These are phyloP conservation scores for Creontiades dilutus DNA, from an alignment of 2,888 invertebrate species.

Conservation along the genomic window DNA sequence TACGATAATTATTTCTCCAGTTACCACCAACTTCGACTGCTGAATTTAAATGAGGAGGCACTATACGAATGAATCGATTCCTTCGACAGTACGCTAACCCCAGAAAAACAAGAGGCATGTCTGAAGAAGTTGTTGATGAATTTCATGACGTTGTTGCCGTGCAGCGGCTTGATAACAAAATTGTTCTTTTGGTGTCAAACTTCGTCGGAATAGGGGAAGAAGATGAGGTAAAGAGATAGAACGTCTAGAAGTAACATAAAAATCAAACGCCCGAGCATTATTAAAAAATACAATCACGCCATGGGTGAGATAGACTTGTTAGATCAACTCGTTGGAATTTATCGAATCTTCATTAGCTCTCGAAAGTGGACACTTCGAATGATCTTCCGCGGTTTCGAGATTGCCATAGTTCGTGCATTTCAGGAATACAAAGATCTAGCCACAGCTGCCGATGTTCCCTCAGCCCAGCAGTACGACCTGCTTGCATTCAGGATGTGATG, in stretches of 20 bases:
- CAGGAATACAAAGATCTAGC: slow-evolving; percentile 71
- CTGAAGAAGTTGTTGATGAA: slow-evolving; percentile 73
- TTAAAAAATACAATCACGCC: slow-evolving; percentile 73
- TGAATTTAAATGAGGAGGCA: slow-evolving; percentile 71
- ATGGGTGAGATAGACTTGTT: slow-evolving; percentile 74
- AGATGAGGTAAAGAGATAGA: slow-evolving; percentile 59
- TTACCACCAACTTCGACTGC: too few relatives aligned
- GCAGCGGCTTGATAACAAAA: slow-evolving; percentile 75
- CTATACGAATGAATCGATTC: slow-evolving; percentile 73
- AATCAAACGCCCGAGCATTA: slow-evolving; percentile 74
- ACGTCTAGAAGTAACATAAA: slow-evolving; percentile 66
- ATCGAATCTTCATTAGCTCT: slow-evolving; percentile 72
- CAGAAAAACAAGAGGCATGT: slow-evolving; percentile 70
- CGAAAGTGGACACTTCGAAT: slow-evolving; percentile 74
- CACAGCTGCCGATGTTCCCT: slow-evolving; percentile 44
- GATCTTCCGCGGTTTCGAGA: slow-evolving; percentile 66
- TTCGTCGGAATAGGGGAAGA: slow-evolving; percentile 75
- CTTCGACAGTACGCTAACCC: slow-evolving; percentile 62
- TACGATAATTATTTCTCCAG: too few relatives aligned
- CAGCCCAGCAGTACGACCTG: slow-evolving; percentile 68
- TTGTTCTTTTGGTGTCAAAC: slow-evolving; percentile 76
- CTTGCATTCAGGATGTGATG: slow-evolving; percentile 70
- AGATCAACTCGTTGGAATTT: slow-evolving; percentile 71
- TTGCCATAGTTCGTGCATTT: slow-evolving; percentile 71
- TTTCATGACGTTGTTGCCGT: slow-evolving; percentile 69